Evolutionary conservation across 2,113 vertebrate genomes (phyloP).

Genomic region (Polyodon spathula): DNA sequence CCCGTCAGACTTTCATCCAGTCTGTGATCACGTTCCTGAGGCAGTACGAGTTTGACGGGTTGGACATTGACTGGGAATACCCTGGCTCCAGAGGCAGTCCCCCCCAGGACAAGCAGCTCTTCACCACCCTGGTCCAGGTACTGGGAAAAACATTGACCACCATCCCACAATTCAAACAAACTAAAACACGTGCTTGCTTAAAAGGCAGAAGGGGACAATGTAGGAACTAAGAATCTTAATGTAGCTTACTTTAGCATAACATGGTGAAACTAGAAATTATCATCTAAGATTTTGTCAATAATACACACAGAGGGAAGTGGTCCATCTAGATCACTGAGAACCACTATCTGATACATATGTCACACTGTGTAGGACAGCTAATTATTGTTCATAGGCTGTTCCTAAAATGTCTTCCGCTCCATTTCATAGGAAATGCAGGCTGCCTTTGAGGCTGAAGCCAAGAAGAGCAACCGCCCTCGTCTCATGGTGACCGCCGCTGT

Average conservation of each 20-base stretch:
- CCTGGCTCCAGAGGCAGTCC: slow-evolving; percentile 50
- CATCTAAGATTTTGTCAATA: neutral
- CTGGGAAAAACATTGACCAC: neutral
- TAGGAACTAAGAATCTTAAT: too few species aligned
- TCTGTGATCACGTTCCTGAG: slow-evolving; percentile 45
- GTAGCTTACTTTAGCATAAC: neutral
- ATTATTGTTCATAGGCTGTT: too few species aligned
- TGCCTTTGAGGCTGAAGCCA: slow-evolving; percentile 60
- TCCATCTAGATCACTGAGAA: too few species aligned
- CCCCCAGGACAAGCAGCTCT: slow-evolving; percentile 40
- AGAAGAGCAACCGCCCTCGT: slow-evolving; percentile 42
- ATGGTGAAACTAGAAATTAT: neutral
- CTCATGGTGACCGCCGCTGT: slow-evolving; percentile 62
- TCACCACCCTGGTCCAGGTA: slow-evolving; percentile 44
- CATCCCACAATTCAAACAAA: neutral
- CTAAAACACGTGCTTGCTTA: too few species aligned
- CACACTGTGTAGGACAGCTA: neutral
- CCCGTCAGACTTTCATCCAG: slow-evolving; percentile 45
- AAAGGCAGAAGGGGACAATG: too few species aligned
- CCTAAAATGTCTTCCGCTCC: neutral
- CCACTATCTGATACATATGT: neutral
- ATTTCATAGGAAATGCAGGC: slow-evolving; percentile 48
- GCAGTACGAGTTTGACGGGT: slow-evolving; percentile 46
- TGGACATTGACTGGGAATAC: slow-evolving; percentile 56
- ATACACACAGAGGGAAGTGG: too few species aligned